A percentile compares a stretch with the other conserved stretches of the same genome.
Evolutionary conservation across 2,113 vertebrate species (phyloP).

Genomic region (Sylvia atricapilla): DNA sequence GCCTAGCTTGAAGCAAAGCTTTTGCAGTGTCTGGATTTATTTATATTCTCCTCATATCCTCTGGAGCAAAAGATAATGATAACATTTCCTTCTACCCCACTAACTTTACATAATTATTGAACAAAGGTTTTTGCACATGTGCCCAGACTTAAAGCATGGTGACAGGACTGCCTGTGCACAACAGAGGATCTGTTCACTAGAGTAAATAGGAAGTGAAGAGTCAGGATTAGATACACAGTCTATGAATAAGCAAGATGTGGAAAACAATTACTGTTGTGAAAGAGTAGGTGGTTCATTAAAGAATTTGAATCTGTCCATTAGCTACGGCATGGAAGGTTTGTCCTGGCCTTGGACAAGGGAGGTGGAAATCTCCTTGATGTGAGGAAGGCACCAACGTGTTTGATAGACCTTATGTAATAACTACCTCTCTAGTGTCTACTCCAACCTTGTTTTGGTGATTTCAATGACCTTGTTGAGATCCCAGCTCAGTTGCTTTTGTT

Average conservation of each 20-base stretch:
- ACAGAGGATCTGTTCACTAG: not conserved
- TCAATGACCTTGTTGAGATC: not conserved
- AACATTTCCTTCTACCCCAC: conserved; percentile 67
- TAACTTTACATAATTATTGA: conserved; percentile 53
- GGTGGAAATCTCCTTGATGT: not conserved
- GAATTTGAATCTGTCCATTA: not conserved
- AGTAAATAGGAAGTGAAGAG: conserved; percentile 16
- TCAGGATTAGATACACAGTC: conserved; percentile 17
- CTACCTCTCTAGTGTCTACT: not conserved
- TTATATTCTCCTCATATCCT: conserved; percentile 59
- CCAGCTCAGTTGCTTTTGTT: not conserved
- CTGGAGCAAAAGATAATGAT: conserved; percentile 59
- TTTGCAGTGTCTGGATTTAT: conserved; percentile 58
- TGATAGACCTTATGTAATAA: not conserved
- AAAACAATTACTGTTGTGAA: not conserved
- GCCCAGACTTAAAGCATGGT: not conserved
- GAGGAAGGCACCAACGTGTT: not conserved
- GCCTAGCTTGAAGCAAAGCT: conserved; percentile 48
- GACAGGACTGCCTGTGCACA: conserved; percentile 15
- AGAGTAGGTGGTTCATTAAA: not conserved
- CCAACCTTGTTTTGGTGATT: not conserved
- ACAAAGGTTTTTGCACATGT: conserved; percentile 27
- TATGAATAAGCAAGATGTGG: conserved; percentile 1
- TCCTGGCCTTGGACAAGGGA: not conserved
- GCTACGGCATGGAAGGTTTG: not conserved